phyloP scores from a whole-genome alignment of 1,140 invertebrate species.

The Leptopilina boulardi region DNA sequence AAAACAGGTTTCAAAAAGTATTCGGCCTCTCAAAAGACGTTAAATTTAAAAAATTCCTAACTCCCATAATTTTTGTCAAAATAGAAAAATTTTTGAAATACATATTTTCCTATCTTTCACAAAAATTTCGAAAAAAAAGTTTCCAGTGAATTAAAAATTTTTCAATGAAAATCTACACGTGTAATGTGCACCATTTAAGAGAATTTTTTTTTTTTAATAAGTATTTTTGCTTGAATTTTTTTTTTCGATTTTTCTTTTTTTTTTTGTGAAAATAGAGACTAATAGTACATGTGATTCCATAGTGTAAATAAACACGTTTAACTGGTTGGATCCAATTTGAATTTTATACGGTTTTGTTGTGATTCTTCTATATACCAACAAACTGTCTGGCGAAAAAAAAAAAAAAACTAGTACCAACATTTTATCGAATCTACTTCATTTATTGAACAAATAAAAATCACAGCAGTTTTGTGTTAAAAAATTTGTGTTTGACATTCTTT shows the following conservation, averaged over 20 bases:
- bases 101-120: too few relatives aligned
- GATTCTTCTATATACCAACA: neutral
- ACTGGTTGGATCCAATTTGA: neutral
- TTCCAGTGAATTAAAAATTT: too few relatives aligned
- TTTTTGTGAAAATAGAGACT: neutral
- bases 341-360: neutral
- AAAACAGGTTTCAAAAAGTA: too few relatives aligned
- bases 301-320: neutral
- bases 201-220: too few relatives aligned
- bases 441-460: neutral
- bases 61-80: too few relatives aligned
- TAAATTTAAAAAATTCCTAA: too few relatives aligned
- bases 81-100: too few relatives aligned
- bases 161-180: too few relatives aligned
- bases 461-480: neutral
- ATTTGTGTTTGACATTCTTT: neutral
- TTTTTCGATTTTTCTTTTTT: neutral
- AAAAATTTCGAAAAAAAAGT: too few relatives aligned
- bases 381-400: neutral
- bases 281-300: neutral
- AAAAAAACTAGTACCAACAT: neutral
- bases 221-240: neutral
- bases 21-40: too few relatives aligned
- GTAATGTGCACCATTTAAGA: too few relatives aligned
- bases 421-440: neutral